Evolutionary conservation across 1,140 invertebrate species (phyloP), one percentile per base, ranked within the genome.

Genomic region (Drusus annulatus): DNA sequence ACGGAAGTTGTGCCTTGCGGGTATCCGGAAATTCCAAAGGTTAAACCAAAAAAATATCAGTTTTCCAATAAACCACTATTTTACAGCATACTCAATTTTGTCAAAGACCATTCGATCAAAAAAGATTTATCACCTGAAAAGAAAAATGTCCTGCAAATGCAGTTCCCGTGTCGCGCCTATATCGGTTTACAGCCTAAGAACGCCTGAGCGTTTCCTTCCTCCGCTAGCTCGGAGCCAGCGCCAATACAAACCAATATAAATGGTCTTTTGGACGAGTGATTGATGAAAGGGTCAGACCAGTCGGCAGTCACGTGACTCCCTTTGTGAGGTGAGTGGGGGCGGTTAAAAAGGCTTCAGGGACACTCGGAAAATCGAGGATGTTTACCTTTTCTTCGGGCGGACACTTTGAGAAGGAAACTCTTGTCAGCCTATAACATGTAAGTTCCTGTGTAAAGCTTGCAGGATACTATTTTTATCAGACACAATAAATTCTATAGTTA

Each of bases 191-290:
- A 58, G 45, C 31, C 17, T 19, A 73, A 80, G 28, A 51, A 36
- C n/a, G 25, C 45, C 19, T 15, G 65, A 76, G 79, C 52, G 74
- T 45, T 75, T 80, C 36, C 71, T 69, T 62, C 21, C 58, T 31
- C 78, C 50, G 23, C 71, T 58, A 36, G 3, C 10, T 13, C 52
- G 51, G 50, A 45, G 36, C 36, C 36, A 74, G 56, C 62, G 28
- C 56, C 81, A 77, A 80, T 80, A 80, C 73, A 80, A 83, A 83
- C 81, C 81, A 75, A 74, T 80, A 83, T 83, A 83, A 83, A 83
- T 83, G 81, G 76, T 77, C 81, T 74, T 80, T 63, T 79, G 76
- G 79, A 80, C 79, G 52, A 17, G 81, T 83, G 81, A 83, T 83
- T 80, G 81, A 83, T 83, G 81, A 76, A 21, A 76, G 79, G 81